Evolutionary conservation across 1,140 invertebrate genomes (phyloP).

Genomic region (Drosophila repleta): DNA sequence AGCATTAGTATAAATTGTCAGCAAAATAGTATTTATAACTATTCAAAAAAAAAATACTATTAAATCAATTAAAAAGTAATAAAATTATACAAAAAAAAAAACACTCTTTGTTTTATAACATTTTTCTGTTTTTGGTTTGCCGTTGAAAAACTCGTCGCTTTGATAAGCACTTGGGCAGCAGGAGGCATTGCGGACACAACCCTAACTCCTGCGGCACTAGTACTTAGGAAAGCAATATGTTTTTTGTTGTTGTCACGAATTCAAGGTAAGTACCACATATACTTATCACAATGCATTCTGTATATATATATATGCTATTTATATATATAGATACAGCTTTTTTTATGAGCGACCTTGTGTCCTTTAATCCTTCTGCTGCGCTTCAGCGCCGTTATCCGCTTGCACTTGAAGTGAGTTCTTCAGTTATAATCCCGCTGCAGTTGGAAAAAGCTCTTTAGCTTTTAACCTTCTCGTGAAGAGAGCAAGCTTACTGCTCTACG

Average conservation of each 20-base stretch:
- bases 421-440: not conserved
- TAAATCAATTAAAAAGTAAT: conserved; percentile 71
- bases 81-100: conserved; percentile 45
- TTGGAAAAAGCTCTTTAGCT: not conserved
- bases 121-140: not conserved
- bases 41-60: conserved; percentile 67
- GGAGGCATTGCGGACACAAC: conserved; percentile 76
- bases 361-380: too few relatives aligned
- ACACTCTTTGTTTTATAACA: too few relatives aligned
- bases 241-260: not conserved
- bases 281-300: not conserved
- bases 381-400: conserved; percentile 8
- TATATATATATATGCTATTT: too few relatives aligned
- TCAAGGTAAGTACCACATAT: conserved; percentile 26
- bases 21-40: conserved; percentile 72
- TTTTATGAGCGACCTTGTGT: not conserved
- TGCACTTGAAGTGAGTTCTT: not conserved
- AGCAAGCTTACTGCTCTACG: not conserved
- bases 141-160: conserved; percentile 72
- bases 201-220: conserved; percentile 84
- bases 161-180: conserved; percentile 84
- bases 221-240: conserved; percentile 83
- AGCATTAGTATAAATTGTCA: conserved; percentile 79
- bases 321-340: too few relatives aligned
- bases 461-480: not conserved